Evolutionary conservation across 2,888 invertebrate species (phyloP), one percentile per base, ranked within the genome.

Genomic region (Andrena hattorfiana): DNA sequence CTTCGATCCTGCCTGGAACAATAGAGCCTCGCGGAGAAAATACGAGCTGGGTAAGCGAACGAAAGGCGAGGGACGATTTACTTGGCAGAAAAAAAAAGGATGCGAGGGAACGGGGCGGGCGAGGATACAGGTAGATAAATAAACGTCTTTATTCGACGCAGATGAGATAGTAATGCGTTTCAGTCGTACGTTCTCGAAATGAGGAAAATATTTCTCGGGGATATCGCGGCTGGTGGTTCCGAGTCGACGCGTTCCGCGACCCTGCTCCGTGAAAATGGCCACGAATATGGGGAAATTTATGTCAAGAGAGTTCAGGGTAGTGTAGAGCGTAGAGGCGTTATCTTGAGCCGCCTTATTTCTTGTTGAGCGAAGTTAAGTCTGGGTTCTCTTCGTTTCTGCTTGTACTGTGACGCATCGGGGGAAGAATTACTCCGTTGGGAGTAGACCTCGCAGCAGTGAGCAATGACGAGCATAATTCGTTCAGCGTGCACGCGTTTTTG

Each of bases 121-220:
- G 30, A 26, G 59, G 54, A 70, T 67, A 71, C 70, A 59, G 51
- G 73, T 77, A 72, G 64, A 83, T 81, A 84, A 77, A 82, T 77
- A 77, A 77, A 56, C 73, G 74, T 77, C 74, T 78, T 82, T 74
- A 67, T 77, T 84, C 68, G 83, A 84, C 71, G 71, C 64, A 80
- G 82, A 83, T 73, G 80, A 78, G 81, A 68, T 78, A 73, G 78
- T 72, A 81, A 78, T 78, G 68, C 51, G 72, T 78, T 72, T 73
- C 72, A 28, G 67, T 32, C 63, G 81, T 77, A 80, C 63, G 48
- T 81, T 72, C 72, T 42, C 67, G 7, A 78, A 32, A 68, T 72
- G 67, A 77, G 71, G 67, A 71, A 81, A 68, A 63, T 78, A 78
- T 81, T 60, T 71, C 26, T 30, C 48, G n/a, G 30, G n/a, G 42